These are phyloP conservation scores for Odontocerum albicorne DNA, from an alignment of 2,888 invertebrate genomes.

Conservation along the genomic window DNA sequence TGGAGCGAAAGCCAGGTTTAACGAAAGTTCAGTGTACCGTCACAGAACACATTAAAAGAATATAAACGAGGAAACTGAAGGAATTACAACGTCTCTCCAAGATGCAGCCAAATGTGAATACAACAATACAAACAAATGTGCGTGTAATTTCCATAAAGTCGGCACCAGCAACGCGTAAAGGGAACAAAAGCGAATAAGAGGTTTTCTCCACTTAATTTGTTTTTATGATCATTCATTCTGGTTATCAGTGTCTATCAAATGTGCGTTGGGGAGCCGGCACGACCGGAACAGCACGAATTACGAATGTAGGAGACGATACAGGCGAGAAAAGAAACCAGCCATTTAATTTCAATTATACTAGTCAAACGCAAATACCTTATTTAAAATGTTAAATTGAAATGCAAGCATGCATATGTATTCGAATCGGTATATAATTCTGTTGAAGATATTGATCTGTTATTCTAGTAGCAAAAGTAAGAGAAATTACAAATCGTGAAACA, in stretches of 20 bases:
- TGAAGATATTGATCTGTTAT: too few species aligned
- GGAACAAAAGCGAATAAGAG: slow-evolving; percentile 13
- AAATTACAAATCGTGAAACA: too few species aligned
- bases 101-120: too few species aligned
- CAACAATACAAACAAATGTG: background rate
- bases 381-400: background rate
- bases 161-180: slow-evolving; percentile 16
- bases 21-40: too few species aligned
- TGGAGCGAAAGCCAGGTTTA: too few species aligned
- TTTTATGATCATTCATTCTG: slow-evolving; percentile 29
- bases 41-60: too few species aligned
- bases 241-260: slow-evolving; percentile 30
- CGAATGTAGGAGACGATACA: slow-evolving; percentile 1
- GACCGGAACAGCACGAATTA: slow-evolving; percentile 15
- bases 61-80: too few species aligned
- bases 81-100: too few species aligned
- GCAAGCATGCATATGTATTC: too few species aligned
- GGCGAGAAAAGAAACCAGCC: background rate
- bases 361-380: background rate
- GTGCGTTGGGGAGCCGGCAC: slow-evolving; percentile 15
- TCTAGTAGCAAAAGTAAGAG: too few species aligned
- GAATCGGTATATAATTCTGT: too few species aligned
- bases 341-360: background rate
- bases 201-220: slow-evolving; percentile 25
- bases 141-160: slow-evolving; percentile 1